Conservation (phyloP, 2,113 vertebrate species). For the Furnarius figulus region DNA sequence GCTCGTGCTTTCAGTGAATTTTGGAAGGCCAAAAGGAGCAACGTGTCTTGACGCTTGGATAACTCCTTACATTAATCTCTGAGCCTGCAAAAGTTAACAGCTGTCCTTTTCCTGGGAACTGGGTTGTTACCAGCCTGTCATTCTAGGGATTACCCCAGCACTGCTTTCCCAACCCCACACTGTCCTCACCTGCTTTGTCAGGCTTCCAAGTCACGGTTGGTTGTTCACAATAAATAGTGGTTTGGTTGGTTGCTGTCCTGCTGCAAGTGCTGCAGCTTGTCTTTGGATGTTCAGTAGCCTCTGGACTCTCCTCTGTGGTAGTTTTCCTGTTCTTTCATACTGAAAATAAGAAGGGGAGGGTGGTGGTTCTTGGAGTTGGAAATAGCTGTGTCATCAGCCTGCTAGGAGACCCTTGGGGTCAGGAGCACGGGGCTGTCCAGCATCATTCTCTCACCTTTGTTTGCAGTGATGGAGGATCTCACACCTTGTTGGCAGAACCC, state of each 20-base stretch:
- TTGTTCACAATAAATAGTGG: rapidly evolving
- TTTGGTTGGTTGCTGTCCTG: background rate
- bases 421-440: rapidly evolving
- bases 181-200: background rate
- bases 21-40: background rate
- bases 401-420: background rate
- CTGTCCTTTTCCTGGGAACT: background rate
- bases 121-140: background rate
- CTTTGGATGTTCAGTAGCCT: background rate
- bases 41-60: background rate
- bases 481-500: background rate
- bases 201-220: background rate
- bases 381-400: background rate
- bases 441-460: background rate
- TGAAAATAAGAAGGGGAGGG: background rate
- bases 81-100: background rate
- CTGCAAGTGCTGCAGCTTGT: background rate
- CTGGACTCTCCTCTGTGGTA: background rate
- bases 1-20: background rate
- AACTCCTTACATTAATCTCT: background rate
- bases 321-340: background rate
- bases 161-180: background rate
- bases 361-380: background rate
- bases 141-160: background rate
- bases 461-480: background rate